These are phyloP conservation scores for Xiphophorus maculatus DNA, from an alignment of 2,113 vertebrate genomes.

Conservation along the genomic window DNA sequence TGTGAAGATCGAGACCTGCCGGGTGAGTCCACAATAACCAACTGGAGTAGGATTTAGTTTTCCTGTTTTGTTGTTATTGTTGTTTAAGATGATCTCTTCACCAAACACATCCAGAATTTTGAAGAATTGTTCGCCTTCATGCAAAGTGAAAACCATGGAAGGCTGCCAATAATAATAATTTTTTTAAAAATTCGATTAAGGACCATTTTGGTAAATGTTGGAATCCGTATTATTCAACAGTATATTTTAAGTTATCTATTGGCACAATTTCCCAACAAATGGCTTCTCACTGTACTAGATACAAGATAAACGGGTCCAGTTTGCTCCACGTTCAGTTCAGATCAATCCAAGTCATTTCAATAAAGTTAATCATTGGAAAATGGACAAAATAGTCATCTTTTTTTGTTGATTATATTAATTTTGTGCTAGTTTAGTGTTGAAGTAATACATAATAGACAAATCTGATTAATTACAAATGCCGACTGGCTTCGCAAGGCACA, in stretches of 20 bases:
- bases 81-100: too few relatives aligned
- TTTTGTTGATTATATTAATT: neutral
- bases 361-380: neutral
- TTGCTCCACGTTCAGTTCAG: neutral
- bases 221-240: neutral
- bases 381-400: neutral
- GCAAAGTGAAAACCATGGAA: neutral
- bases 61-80: too few relatives aligned
- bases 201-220: neutral
- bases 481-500: too few relatives aligned
- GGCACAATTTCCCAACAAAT: neutral
- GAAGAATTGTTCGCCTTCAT: too few relatives aligned
- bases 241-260: neutral
- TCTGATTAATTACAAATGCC: too few relatives aligned
- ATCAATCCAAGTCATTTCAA: neutral
- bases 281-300: neutral
- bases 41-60: neutral
- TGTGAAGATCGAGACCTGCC: conserved; percentile 97
- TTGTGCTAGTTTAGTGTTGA: neutral
- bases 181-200: neutral
- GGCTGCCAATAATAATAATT: neutral
- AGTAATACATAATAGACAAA: neutral
- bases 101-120: too few relatives aligned
- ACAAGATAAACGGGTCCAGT: neutral
- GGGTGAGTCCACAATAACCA: conserved; percentile 77